A percentile compares a stretch with the other conserved stretches of the same genome.
phyloP scores from a whole-genome alignment of 2,797 vertebrate genomes.

The Vireo griseus region DNA sequence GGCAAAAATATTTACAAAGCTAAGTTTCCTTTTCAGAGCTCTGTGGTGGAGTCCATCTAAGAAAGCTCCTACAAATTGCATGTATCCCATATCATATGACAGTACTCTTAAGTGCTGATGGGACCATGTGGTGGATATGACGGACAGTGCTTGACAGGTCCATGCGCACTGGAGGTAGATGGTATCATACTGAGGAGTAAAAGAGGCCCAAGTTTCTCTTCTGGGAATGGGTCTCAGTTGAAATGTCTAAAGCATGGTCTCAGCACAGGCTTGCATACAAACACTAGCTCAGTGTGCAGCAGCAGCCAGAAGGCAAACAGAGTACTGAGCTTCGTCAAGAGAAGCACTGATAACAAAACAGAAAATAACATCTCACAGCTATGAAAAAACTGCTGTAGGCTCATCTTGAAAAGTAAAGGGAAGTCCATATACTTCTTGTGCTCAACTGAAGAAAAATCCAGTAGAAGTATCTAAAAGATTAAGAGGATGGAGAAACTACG shows the following conservation, averaged over 20 bases:
- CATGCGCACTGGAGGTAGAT: not conserved
- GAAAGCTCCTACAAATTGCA: not conserved
- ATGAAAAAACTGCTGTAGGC: not conserved
- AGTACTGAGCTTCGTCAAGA: not conserved
- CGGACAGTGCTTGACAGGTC: not conserved
- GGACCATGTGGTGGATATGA: not conserved
- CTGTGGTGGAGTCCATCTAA: not conserved
- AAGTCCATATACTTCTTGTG: not conserved
- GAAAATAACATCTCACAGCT: not conserved
- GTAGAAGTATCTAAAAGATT: not conserved
- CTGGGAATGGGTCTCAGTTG: not conserved
- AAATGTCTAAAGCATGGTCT: not conserved
- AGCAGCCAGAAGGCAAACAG: not conserved
- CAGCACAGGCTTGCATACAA: not conserved
- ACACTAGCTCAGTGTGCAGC: not conserved
- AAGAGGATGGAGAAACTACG: not conserved
- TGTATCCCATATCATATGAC: not conserved
- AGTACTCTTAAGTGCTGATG: not conserved
- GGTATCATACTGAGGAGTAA: not conserved
- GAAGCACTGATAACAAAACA: not conserved
- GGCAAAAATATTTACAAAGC: not conserved
- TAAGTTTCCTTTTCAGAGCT: not conserved
- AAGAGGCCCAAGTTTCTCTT: not conserved
- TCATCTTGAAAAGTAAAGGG: not conserved
- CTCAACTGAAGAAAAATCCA: not conserved